Base-by-base conservation (phyloP, 2,888 invertebrate genomes). In the Epinotia ramella region DNA sequence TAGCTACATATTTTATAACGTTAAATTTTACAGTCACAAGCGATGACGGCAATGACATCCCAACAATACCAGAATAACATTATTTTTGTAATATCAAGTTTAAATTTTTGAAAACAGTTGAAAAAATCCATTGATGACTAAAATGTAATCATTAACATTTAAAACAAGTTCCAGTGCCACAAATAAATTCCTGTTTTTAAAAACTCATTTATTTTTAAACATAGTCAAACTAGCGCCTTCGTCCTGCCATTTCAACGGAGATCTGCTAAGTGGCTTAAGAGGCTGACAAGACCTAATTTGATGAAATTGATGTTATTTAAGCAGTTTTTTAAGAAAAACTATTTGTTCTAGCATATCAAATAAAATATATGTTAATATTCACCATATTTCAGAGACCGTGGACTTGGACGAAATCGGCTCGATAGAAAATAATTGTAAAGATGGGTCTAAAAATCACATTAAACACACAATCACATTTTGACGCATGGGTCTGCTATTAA, bases 161-260 rank as follows among this genome's bases (percentile, higher is more conserved):
- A 28, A 49, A 49, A 49, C 49, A 1, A 16, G 16, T 49, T 16
- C 13, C 46, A 49, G 12, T 49, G 46, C 46, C 16, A 16, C 49
- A 16, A 44, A 68, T 40, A 44, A 24, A 44, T 57, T 68, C 44
- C 20, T n/a, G 20, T 67, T 67, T 65, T 67, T 67, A n/a, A 57
- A 57, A 44, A n/a, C 40, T 18, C 20, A 68, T 68, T 66, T 67
- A 18, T 60, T 60, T 60, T 16, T 2, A 33, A 68, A 46, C 13
- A 16, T 18, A n/a, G n/a, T n/a, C 16, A 2, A 2, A 0, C 13
- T 33, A 46, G 24, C 60, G 44, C 65, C 65, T 64, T 40, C 53
- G 40, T 33, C 40, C 64, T 56, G 69, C 16, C 46, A 53, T 65
- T 59, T 6, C 16, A 49, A 6, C 49, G 16, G 49, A 5, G 16